A percentile compares a stretch with the other conserved stretches of the same genome.
phyloP scores from a whole-genome alignment of 2,113 vertebrate genomes.

The Pagrus major region DNA sequence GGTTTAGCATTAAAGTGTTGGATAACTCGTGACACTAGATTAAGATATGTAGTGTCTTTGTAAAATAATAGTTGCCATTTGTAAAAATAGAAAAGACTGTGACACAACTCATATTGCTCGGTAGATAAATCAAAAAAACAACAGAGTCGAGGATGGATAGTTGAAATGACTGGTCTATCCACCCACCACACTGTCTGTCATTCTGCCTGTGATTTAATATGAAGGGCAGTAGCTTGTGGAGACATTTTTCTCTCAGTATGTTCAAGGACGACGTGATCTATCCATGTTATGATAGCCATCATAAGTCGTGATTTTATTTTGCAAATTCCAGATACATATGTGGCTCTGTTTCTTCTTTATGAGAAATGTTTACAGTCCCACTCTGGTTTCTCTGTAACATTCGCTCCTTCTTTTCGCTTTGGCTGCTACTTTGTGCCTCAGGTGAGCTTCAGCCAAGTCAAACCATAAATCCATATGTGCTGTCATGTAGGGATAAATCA shows the following conservation, averaged over 20 bases:
- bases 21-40: background rate
- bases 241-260: constrained; percentile 43
- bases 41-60: background rate
- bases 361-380: background rate
- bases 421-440: constrained; percentile 1
- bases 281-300: constrained; percentile 12
- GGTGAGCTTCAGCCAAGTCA: background rate
- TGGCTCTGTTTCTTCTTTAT: constrained; percentile 5
- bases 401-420: background rate
- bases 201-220: constrained; percentile 53
- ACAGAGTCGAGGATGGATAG: constrained; percentile 5
- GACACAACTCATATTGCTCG: background rate
- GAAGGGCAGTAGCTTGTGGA: constrained; percentile 43
- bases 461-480: background rate
- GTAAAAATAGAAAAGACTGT: background rate
- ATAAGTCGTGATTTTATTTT: constrained; percentile 49
- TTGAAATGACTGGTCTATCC: constrained; percentile 28
- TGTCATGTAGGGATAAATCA: background rate
- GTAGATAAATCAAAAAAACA: constrained; percentile 17
- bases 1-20: background rate
- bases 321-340: constrained; percentile 22
- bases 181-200: constrained; percentile 32
- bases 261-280: constrained; percentile 52
- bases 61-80: background rate
- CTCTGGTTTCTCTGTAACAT: background rate